phyloP scores from a whole-genome alignment of 2,113 vertebrate species.

The Dicentrarchus labrax region DNA sequence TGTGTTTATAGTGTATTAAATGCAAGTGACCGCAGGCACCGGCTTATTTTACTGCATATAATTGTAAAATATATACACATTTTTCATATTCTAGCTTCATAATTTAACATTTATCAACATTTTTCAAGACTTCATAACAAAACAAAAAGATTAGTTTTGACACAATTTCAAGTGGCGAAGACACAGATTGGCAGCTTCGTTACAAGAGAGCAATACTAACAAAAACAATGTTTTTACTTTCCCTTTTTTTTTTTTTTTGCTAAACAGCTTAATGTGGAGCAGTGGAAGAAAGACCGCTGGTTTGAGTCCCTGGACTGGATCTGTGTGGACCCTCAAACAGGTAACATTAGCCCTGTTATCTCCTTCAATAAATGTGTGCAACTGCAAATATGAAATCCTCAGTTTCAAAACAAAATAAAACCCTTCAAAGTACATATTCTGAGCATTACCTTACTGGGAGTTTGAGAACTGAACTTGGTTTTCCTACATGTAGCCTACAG shows the following conservation, averaged over 20 bases:
- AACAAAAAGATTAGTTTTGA: constrained; percentile 36
- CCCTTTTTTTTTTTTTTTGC: constrained; percentile 1
- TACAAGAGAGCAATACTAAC: constrained; percentile 25
- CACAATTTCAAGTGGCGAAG: constrained; percentile 55
- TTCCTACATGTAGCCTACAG: not conserved
- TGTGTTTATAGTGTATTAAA: constrained; percentile 31
- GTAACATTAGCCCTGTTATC: not conserved
- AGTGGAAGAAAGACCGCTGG: not conserved
- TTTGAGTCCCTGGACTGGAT: not conserved
- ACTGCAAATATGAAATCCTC: not conserved
- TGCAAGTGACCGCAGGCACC: constrained; percentile 20
- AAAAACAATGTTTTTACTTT: constrained; percentile 9
- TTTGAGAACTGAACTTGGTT: not conserved
- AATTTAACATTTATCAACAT: constrained; percentile 76
- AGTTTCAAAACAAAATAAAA: constrained; percentile 10
- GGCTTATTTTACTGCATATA: constrained; percentile 61
- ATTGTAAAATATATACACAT: constrained; percentile 68
- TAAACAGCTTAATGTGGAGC: not conserved
- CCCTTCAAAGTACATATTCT: not conserved
- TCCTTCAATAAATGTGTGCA: no score
- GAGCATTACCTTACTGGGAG: not conserved
- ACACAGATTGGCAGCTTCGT: constrained; percentile 40
- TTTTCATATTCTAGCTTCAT: constrained; percentile 72
- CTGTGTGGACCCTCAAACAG: constrained; percentile 8
- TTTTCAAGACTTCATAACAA: constrained; percentile 40